Percentiles rank a stretch among this genome's conserved stretches.
Conservation (phyloP, 2,797 vertebrate genomes). For the Erithacus rubecula region DNA sequence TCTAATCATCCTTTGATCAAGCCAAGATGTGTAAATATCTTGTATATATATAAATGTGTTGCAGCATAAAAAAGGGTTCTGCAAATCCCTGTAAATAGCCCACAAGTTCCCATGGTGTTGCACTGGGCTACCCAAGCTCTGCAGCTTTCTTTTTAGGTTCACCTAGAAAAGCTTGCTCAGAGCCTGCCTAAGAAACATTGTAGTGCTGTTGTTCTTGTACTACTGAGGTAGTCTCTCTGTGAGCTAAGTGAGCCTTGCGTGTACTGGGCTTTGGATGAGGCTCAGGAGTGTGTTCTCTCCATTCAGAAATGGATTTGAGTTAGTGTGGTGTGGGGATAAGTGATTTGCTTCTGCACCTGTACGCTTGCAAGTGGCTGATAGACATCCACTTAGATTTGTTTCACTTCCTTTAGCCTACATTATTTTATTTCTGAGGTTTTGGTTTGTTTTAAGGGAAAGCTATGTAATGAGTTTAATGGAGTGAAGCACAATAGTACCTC, state of each 20-base stretch:
- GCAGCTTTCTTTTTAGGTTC: not conserved
- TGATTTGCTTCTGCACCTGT: not conserved
- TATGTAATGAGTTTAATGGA: not conserved
- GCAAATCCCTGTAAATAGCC: not conserved
- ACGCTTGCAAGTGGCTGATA: not conserved
- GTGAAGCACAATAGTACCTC: not conserved
- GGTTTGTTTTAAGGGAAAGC: not conserved
- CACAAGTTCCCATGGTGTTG: not conserved
- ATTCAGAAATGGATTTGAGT: not conserved
- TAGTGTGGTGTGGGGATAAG: not conserved
- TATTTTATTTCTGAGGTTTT: not conserved
- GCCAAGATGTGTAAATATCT: too few relatives aligned
- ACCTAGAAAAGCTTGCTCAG: not conserved
- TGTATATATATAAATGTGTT: not conserved
- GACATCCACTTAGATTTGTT: not conserved
- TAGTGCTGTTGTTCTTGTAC: not conserved
- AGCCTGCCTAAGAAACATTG: not conserved
- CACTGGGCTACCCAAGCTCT: not conserved
- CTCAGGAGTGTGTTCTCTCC: not conserved
- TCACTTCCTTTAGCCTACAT: not conserved
- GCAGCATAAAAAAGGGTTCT: not conserved
- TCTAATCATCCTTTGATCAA: not conserved
- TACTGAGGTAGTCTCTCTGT: not conserved
- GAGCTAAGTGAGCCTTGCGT: not conserved
- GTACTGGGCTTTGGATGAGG: accelerated